Conservation (phyloP, 2,888 invertebrate genomes). For the Pyralis farinalis region DNA sequence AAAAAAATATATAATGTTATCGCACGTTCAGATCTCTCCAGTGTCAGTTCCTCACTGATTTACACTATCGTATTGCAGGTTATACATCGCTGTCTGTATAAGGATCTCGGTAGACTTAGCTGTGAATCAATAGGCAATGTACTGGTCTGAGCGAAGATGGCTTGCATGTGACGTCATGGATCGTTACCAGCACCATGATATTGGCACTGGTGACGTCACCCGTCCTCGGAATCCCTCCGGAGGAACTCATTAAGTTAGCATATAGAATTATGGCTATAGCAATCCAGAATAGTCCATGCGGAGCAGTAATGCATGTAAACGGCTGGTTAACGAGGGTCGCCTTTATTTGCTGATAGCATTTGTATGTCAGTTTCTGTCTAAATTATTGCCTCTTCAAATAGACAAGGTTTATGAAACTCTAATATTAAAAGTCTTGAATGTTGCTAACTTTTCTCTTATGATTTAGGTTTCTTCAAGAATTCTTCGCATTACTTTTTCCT, state of each 20-base stretch:
- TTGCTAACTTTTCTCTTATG: no score
- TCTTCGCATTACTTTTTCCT: no score
- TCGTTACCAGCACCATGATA: conserved; percentile 56
- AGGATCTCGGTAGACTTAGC: conserved; percentile 30
- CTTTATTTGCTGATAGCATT: conserved; percentile 3
- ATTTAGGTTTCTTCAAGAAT: no score
- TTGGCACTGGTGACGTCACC: conserved; percentile 53
- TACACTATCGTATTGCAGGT: conserved; percentile 39
- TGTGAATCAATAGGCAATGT: conserved; percentile 47
- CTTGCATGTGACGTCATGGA: conserved; percentile 63
- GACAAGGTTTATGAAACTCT: no score
- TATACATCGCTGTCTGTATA: conserved; percentile 38
- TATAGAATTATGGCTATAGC: conserved; percentile 19
- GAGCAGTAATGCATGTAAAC: conserved; percentile 7
- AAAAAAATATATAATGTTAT: conserved; percentile 22
- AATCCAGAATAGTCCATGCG: conserved; percentile 12
- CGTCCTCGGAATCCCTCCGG: conserved; percentile 33
- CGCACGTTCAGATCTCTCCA: conserved; percentile 51
- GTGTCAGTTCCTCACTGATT: conserved; percentile 44
- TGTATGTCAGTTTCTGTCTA: neutral
- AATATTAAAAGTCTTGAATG: no score
- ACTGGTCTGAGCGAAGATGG: conserved; percentile 51
- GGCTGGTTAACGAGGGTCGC: conserved; percentile 3
- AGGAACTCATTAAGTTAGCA: conserved; percentile 8
- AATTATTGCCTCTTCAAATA: no score